A percentile compares a stretch with the other conserved stretches of the same genome.
Evolutionary conservation across 1,140 invertebrate genomes (phyloP).

Genomic region (Papilio helenus): DNA sequence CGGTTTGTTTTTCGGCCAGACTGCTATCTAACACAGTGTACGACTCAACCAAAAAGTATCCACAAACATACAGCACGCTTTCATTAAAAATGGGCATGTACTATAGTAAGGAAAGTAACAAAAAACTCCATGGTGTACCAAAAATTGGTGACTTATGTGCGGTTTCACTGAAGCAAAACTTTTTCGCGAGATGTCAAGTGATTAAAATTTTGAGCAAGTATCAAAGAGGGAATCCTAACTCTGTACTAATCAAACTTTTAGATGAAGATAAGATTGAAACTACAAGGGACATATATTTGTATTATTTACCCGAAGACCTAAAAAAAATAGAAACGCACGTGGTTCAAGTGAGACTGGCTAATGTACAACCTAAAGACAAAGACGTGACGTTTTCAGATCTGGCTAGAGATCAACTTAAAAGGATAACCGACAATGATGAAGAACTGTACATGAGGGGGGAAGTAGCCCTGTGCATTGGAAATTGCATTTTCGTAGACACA

Average conservation of each 20-base stretch:
- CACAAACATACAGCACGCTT: slow-evolving; percentile 62
- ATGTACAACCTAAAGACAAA: slow-evolving; percentile 71
- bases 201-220: slow-evolving; percentile 61
- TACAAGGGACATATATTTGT: slow-evolving; percentile 62
- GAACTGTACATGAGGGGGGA: slow-evolving; percentile 64
- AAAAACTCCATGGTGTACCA: slow-evolving; percentile 60
- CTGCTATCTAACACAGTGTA: slow-evolving; percentile 58
- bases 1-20: slow-evolving; percentile 64
- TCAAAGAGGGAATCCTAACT: slow-evolving; percentile 60
- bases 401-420: slow-evolving; percentile 57
- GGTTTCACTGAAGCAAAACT: slow-evolving; percentile 59
- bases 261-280: slow-evolving; percentile 70
- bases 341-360: slow-evolving; percentile 65
- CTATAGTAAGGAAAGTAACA: slow-evolving; percentile 65
- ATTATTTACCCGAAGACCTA: slow-evolving; percentile 71
- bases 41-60: slow-evolving; percentile 55
- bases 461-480: slow-evolving; percentile 65
- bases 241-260: slow-evolving; percentile 68
- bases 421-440: slow-evolving; percentile 58
- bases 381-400: slow-evolving; percentile 69
- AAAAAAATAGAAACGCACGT: slow-evolving; percentile 62
- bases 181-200: slow-evolving; percentile 71
- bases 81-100: slow-evolving; percentile 72
- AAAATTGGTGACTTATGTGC: slow-evolving; percentile 74
- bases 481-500: slow-evolving; percentile 69